Evolutionary conservation across 2,888 invertebrate species (phyloP), one percentile per base, ranked within the genome.

Genomic region (Drepanosiphum platanoidis): DNA sequence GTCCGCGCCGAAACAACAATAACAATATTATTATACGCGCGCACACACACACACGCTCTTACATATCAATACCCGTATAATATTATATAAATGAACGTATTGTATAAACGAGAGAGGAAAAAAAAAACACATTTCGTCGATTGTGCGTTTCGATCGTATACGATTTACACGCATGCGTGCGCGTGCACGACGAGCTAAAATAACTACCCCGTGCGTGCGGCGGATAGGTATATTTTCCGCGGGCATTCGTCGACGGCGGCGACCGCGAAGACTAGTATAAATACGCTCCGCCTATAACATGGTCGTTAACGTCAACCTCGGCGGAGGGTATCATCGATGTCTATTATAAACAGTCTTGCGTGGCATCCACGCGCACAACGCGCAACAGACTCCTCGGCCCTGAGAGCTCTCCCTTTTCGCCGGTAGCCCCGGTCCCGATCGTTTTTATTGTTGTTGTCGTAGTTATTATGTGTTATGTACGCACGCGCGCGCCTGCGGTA

Each of bases 201-300:
- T n/a, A 58, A 64, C 13, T 13, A 64, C 64, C 64, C 27, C 13
- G n/a, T 11, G 61, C n/a, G 61, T 5, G 30, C 61, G 3, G 58
- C 58, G 18, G 58, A 18, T 9, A 4, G 39, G 39, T 39, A 9
- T 9, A 39, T 9, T 39, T 7, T 9, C 27, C 22, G 58, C n/a
- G 34, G 75, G 2, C n/a, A n/a, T n/a, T n/a, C n/a, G n/a, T n/a
- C n/a, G n/a, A n/a, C n/a, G n/a, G n/a, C n/a, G 15, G 75, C 34
- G 1, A 46, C 46, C 30, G 13, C 39, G 9, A n/a, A 18, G 66
- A 61, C 64, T 66, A n/a, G 68, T 70, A n/a, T n/a, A n/a, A n/a
- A n/a, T n/a, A 70, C 52, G 80, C 80, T 71, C 80, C 81, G 81
- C 81, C 81, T 61, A 82, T 72, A 82, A 82, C 81, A 82, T 82